phyloP scores from a whole-genome alignment of 2,797 vertebrate genomes.

The Hoplostethus atlanticus region DNA sequence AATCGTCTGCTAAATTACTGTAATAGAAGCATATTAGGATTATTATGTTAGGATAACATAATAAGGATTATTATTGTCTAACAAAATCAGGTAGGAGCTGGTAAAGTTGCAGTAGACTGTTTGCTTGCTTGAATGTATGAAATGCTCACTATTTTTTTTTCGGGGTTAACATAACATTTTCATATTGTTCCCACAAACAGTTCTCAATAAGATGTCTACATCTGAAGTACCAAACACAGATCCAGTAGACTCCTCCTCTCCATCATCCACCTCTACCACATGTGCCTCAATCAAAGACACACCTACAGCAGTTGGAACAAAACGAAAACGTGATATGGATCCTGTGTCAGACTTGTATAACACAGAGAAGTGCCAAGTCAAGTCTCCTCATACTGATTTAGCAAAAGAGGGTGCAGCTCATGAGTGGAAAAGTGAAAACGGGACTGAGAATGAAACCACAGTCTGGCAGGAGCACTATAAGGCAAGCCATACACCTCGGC shows the following conservation, averaged over 20 bases:
- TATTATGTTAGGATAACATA: no score
- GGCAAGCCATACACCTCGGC: background rate
- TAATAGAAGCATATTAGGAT: background rate
- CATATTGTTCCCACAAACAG: constrained; percentile 48
- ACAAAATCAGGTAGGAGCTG: constrained; percentile 5
- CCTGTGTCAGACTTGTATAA: constrained; percentile 14
- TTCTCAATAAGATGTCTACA: constrained; percentile 61
- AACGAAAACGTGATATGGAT: constrained; percentile 53
- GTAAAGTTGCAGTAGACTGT: background rate
- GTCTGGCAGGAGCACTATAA: constrained; percentile 21
- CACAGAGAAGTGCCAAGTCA: background rate
- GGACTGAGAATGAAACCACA: constrained; percentile 16
- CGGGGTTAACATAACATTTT: constrained; percentile 18
- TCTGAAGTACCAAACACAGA: constrained; percentile 45
- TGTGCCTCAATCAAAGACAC: constrained; percentile 18
- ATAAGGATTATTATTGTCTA: background rate
- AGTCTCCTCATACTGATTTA: background rate
- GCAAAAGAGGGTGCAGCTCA: constrained; percentile 7
- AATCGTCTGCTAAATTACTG: no score
- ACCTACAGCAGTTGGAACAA: constrained; percentile 35
- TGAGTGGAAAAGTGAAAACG: constrained; percentile 27
- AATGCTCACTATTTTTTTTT: background rate
- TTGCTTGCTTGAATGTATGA: constrained; percentile 1
- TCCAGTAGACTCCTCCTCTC: constrained; percentile 3
- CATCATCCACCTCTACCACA: constrained; percentile 21